phyloP scores from a whole-genome alignment of 2,888 invertebrate species.

The Chalcis sispes region DNA sequence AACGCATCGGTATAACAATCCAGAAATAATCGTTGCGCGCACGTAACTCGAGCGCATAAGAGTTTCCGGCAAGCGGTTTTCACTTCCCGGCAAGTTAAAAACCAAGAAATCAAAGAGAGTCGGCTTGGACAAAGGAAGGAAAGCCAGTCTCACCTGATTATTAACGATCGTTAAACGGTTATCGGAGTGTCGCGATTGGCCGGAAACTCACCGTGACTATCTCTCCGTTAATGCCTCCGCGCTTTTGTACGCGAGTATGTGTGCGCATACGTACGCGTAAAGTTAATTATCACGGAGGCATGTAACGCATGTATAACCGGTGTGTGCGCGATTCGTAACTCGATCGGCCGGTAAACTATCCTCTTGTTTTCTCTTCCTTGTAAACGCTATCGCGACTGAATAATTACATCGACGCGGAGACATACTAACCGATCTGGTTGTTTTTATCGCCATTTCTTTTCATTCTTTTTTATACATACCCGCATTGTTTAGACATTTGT shows the following conservation, averaged over 20 bases:
- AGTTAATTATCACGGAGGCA: constrained; percentile 18
- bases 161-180: constrained; percentile 52
- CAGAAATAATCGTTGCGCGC: constrained; percentile 54
- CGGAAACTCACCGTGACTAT: constrained; percentile 43
- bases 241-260: too few relatives aligned
- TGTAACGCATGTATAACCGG: constrained; percentile 18
- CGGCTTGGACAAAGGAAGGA: constrained; percentile 42
- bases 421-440: too few relatives aligned
- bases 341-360: constrained; percentile 59
- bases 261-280: too few relatives aligned
- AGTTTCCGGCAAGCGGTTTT: constrained; percentile 57
- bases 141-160: constrained; percentile 35
- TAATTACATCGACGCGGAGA: too few relatives aligned
- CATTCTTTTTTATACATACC: too few relatives aligned
- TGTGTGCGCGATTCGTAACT: constrained; percentile 48
- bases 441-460: too few relatives aligned
- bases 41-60: constrained; percentile 60
- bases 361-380: constrained; percentile 62
- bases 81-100: constrained; percentile 52
- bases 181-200: constrained; percentile 53
- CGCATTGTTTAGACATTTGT: too few relatives aligned
- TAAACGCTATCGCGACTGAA: too few relatives aligned
- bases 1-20: background rate
- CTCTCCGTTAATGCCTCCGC: too few relatives aligned
- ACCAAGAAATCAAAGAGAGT: background rate